Evolutionary conservation across 2,113 vertebrate genomes (phyloP).

Genomic region (Leuciscus idus): DNA sequence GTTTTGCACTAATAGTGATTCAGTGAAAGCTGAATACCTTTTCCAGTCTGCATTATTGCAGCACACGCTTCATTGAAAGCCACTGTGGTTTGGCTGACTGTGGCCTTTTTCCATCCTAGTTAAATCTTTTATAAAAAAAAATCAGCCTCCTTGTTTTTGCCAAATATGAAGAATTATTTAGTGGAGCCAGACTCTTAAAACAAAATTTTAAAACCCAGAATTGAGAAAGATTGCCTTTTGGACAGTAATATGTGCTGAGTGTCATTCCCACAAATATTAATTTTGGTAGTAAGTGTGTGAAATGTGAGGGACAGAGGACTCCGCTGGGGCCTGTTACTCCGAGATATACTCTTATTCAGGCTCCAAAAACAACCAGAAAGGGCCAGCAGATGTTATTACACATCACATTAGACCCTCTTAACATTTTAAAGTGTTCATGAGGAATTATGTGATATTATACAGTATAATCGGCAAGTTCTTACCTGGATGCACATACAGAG

Average conservation of each 20-base stretch:
- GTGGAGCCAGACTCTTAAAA: slow-evolving; percentile 49
- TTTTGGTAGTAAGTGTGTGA: background rate
- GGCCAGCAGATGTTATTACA: background rate
- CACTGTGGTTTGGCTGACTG: slow-evolving; percentile 54
- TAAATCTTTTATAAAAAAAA: slow-evolving; percentile 56
- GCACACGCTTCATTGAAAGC: slow-evolving; percentile 50
- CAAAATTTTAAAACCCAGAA: background rate
- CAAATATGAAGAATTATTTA: slow-evolving; percentile 49
- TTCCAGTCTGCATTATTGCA: slow-evolving; percentile 41
- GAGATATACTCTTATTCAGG: background rate
- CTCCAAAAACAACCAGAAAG: slow-evolving; percentile 8
- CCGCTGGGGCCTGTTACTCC: background rate
- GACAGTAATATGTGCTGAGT: slow-evolving; percentile 14
- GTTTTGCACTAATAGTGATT: slow-evolving; percentile 43
- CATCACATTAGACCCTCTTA: background rate
- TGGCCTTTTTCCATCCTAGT: slow-evolving; percentile 55
- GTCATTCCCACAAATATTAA: slow-evolving; percentile 13
- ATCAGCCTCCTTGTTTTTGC: slow-evolving; percentile 47
- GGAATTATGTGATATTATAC: background rate
- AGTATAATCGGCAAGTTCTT: background rate
- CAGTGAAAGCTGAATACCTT: slow-evolving; percentile 36
- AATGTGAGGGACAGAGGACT: background rate
- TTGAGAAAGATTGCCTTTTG: slow-evolving; percentile 25
- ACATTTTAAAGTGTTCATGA: background rate
- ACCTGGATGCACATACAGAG: too few species aligned